phyloP scores from a whole-genome alignment of 2,797 vertebrate genomes.

The Salmo trutta region DNA sequence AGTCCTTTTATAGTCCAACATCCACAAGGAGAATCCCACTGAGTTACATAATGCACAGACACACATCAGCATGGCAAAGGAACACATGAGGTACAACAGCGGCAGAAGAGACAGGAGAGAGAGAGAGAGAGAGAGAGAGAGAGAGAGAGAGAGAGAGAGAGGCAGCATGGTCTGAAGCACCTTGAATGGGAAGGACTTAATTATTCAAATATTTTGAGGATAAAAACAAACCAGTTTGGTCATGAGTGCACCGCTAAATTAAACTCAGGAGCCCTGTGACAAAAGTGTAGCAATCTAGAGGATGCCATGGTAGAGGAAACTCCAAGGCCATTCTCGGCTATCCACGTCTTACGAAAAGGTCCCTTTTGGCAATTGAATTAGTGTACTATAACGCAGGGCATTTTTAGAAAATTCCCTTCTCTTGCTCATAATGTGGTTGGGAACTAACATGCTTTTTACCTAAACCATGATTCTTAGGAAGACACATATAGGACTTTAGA shows the following conservation, averaged over 20 bases:
- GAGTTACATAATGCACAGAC: not conserved
- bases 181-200: constrained; percentile 42
- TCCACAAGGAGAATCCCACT: not conserved
- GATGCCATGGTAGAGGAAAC: not conserved
- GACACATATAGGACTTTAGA: constrained; percentile 41
- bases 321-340: not conserved
- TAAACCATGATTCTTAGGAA: constrained; percentile 24
- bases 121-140: not conserved
- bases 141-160: not conserved
- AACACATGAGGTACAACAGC: not conserved
- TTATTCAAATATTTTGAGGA: constrained; percentile 2
- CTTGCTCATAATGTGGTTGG: not conserved
- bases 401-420: not conserved
- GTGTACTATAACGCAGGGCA: not conserved
- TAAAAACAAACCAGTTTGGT: constrained; percentile 40
- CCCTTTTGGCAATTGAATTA: constrained; percentile 38
- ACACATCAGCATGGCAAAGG: constrained; percentile 40
- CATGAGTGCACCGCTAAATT: constrained; percentile 42
- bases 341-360: not conserved
- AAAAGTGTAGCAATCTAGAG: not conserved
- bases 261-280: constrained; percentile 12
- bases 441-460: not conserved
- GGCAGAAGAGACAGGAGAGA: not conserved
- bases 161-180: constrained; percentile 29
- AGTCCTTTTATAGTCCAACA: constrained; percentile 26